Evolutionary conservation across 2,888 invertebrate genomes (phyloP), one percentile per base, ranked within the genome.

Genomic region (Eucera pruinosa): DNA sequence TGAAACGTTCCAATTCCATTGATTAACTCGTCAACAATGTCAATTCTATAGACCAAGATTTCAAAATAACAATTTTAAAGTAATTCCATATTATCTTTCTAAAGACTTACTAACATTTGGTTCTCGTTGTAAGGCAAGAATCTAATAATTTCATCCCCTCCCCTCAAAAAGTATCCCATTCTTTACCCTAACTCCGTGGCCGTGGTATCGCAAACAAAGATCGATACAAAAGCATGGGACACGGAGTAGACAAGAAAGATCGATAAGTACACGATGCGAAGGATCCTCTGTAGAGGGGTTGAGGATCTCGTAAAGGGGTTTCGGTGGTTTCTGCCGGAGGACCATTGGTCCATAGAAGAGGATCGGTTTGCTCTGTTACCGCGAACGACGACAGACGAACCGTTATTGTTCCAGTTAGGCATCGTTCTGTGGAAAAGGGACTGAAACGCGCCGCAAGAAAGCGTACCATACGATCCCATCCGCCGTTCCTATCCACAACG

Each of bases 401-500:
- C 30, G 25, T 78, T 78, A 71, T 71, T 62, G 67, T 67, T 62
- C 78, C 41, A 62, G 58, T 64, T 71, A 68, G 57, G 52, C 62
- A 60, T 48, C 54, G 25, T 57, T 15, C 54, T 7, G 11, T 15
- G 64, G 48, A 33, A 66, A 60, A 66, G 52, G 30, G 55, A 30
- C 13, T 43, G 54, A 43, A 30, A 50, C 36, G 25, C 57, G 33
- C 25, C 23, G n/a, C 11, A 48, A 48, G 66, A 48, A 55, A 66
- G 15, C 33, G 23, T 20, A 65, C 64, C 52, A 48, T 61, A 27
- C 52, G 45, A 65, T 70, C 64, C 27, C 52, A 27, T 43, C 52
- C 20, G 52, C 45, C 57, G 54, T 36, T 9, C 36, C 23, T n/a
- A 13, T 15, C 18, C 7, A 7, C 7, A 3, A 30, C 23, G n/a